Base-by-base conservation (phyloP, 2,797 vertebrate species). In the Crocodylus rhombifer region DNA sequence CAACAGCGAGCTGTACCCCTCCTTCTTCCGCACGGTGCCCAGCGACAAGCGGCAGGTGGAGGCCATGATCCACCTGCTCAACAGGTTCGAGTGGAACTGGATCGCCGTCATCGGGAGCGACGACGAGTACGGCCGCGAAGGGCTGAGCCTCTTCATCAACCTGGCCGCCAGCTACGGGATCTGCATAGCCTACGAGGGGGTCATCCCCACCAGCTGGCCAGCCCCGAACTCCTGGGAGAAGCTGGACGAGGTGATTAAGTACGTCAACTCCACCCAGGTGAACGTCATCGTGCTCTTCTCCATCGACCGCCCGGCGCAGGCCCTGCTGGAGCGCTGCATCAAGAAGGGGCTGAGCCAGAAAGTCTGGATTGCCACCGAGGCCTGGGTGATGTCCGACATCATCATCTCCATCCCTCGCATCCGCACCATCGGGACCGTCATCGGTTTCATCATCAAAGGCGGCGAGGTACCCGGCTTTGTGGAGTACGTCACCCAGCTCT, bases 11-110 rank as follows among this genome's bases (percentile, higher is more conserved):
- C 57, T 95, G 2, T 99, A 98, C 93, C 99, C 99, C 0, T 99
- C 99, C 10, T 99, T 99, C 97, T 98, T 99, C 97, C 98, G 99
- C 21, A 99, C 99, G 0, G 98, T 99, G 14, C 98, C 99, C 89
- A 98, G 97, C 0, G 99, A 99, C 95, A 98, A 96, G 26, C 97
- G 82, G 95, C 98, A 98, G 96, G 98, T 97, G 13, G n/a, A 91
- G 0, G 99, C 96, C 15, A 95, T 99, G 10, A 97, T 97, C 57
- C 89, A 87, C 16, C 98, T 99, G 14, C 96, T 99, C 42, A 11
- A 26, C 11, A 4, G 5, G 17, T 99, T 99, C 1, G 5, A 63
- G 0, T 99, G 99, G 99, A 99, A 98, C 97, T 99, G 99, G 99
- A 98, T 99, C 20, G 99, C 98, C 0, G 96, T 98, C 13, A 60